These are phyloP conservation scores for Nudaria mundana DNA, from an alignment of 2,888 invertebrate species.

Conservation along the genomic window DNA sequence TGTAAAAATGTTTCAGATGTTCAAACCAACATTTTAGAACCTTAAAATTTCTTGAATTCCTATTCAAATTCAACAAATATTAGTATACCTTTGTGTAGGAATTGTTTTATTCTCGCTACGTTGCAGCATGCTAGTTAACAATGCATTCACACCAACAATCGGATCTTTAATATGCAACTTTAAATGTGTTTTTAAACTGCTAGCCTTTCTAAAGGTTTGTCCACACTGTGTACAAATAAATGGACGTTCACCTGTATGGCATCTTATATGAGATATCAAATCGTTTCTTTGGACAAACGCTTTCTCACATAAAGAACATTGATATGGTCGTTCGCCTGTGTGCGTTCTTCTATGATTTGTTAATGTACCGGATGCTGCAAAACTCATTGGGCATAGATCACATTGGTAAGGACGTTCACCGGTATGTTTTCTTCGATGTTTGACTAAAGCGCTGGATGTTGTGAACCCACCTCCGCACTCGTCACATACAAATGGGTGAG, in stretches of 20 bases:
- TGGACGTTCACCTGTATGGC: constrained; percentile 77
- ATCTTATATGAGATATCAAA: constrained; percentile 76
- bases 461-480: constrained; percentile 80
- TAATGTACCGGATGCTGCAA: constrained; percentile 79
- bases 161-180: constrained; percentile 56
- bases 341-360: constrained; percentile 82
- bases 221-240: constrained; percentile 72
- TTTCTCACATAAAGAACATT: constrained; percentile 78
- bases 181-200: constrained; percentile 73
- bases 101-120: too few species aligned
- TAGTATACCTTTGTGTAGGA: too few species aligned
- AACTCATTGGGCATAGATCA: constrained; percentile 80
- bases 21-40: too few species aligned
- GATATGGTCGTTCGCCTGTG: constrained; percentile 81
- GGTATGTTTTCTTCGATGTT: constrained; percentile 81
- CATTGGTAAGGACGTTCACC: constrained; percentile 82
- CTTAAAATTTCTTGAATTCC: too few species aligned
- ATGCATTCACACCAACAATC: constrained; percentile 13
- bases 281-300: constrained; percentile 82
- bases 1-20: too few species aligned
- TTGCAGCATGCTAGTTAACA: constrained; percentile 23
- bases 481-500: constrained; percentile 81
- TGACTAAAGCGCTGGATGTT: constrained; percentile 80
- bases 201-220: constrained; percentile 75
- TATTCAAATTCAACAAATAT: too few species aligned